Percentiles rank a stretch among this genome's conserved stretches.
Evolutionary conservation across 2,797 vertebrate genomes (phyloP).

Genomic region (Clarias pachynema): DNA sequence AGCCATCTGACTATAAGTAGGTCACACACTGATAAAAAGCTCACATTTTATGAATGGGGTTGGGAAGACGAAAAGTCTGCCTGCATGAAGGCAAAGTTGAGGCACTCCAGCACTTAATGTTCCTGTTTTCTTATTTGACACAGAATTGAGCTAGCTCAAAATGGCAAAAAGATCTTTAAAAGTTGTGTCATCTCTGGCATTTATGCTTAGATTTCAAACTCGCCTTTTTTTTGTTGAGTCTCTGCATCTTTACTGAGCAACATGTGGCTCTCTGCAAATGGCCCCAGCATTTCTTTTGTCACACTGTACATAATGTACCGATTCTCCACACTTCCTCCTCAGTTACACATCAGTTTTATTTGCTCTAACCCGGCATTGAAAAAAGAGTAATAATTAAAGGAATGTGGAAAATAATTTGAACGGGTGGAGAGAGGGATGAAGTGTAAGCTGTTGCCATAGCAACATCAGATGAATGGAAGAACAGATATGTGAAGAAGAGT

Average conservation of each 20-base stretch:
- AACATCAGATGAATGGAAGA: slow-evolving; percentile 15
- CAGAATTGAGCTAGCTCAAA: neutral
- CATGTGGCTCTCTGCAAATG: neutral
- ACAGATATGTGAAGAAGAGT: slow-evolving; percentile 19
- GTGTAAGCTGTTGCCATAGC: slow-evolving; percentile 12
- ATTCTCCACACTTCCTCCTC: neutral
- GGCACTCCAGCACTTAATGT: neutral
- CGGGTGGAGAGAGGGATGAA: slow-evolving; percentile 6
- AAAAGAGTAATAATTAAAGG: neutral
- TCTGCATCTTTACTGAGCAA: neutral
- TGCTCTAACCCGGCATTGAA: neutral
- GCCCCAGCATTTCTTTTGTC: neutral
- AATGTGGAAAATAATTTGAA: slow-evolving; percentile 12
- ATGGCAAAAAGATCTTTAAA: neutral
- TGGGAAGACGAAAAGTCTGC: neutral
- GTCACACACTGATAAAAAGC: slow-evolving; percentile 57
- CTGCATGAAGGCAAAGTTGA: neutral
- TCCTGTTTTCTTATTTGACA: neutral
- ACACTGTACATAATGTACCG: neutral
- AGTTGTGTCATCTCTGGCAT: neutral
- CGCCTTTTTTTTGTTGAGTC: neutral
- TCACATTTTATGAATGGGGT: slow-evolving; percentile 43
- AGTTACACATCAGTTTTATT: neutral
- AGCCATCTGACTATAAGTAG: slow-evolving; percentile 62
- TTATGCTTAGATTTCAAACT: neutral